Evolutionary conservation across 2,113 vertebrate genomes (phyloP), one percentile per base, ranked within the genome.

Genomic region (Eonycteris spelaea): DNA sequence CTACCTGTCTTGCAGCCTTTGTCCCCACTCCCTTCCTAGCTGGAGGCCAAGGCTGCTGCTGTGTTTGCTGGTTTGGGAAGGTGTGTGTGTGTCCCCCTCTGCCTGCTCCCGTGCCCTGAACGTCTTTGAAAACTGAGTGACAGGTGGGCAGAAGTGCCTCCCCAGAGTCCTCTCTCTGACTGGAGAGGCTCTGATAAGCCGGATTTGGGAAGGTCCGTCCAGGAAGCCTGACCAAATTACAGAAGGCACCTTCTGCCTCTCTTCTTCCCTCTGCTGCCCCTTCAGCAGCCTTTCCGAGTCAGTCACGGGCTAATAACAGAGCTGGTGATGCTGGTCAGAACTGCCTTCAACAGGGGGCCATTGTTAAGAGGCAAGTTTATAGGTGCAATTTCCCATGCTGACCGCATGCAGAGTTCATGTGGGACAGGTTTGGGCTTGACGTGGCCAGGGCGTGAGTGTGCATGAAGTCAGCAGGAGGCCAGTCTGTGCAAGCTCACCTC

Each of bases 331-430:
- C 87, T 74, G 45, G 14, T 63, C 30, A 75, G 84, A 73, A 22
- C 51, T 61, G 55, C 38, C 35, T 40, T 73, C 43, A 51, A 73
- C 67, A 63, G 38, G 59, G 35, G 57, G 33, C 22, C 83, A 28
- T 70, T 78, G 79, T 95, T 94, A 33, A 51, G 26, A 73, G 33
- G 40, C 0, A 1, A 57, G 88, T 87, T 82, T 74, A 79, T 48
- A 96, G 88, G 68, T 71, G 79, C 95, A 26, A 73, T 70, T 38
- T 95, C 85, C 93, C 33, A 15, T 90, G 80, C 57, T 73, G 68
- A 70, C 85, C 67, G n/a, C 55, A 57, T 4, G n/a, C 5, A 38
- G 95, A 65, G 83, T 79, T 68, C 61, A 65, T 38, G 9, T 11
- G 77, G 78, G 75, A 55, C 53, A 38, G 28, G 40, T 80, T 57